Conservation (phyloP, 2,888 invertebrate species). For the Callosobruchus maculatus region DNA sequence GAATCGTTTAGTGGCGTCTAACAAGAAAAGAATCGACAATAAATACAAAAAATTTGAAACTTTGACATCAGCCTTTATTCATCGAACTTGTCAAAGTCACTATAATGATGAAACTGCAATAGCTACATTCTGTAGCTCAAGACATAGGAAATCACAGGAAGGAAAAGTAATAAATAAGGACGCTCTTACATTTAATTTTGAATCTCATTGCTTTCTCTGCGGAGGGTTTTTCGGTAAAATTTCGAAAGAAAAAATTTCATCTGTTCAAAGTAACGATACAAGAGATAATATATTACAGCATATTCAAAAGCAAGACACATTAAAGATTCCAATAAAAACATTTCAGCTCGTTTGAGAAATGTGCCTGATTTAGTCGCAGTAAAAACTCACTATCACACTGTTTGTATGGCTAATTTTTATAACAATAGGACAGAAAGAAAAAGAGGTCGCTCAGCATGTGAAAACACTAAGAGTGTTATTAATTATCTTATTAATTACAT, state of each 20-base stretch:
- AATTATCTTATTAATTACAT: constrained; percentile 24
- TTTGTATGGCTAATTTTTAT: constrained; percentile 29
- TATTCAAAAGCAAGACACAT: constrained; percentile 23
- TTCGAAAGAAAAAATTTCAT: constrained; percentile 16
- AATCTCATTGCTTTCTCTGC: constrained; percentile 23
- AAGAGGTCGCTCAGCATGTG: constrained; percentile 25
- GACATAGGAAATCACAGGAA: constrained; percentile 15
- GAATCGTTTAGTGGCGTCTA: constrained; percentile 11
- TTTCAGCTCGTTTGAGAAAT: constrained; percentile 21
- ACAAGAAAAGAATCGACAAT: constrained; percentile 22
- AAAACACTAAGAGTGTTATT: constrained; percentile 26
- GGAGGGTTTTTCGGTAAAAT: constrained; percentile 21
- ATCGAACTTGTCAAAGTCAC: constrained; percentile 21
- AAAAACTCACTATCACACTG: constrained; percentile 28
- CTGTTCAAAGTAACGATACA: constrained; percentile 26
- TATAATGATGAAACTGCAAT: constrained; percentile 22
- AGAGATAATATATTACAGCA: constrained; percentile 25
- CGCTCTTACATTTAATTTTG: constrained; percentile 24
- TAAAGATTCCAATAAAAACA: constrained; percentile 25
- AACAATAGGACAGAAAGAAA: constrained; percentile 24
- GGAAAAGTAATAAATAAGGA: constrained; percentile 20
- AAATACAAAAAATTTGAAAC: constrained; percentile 23
- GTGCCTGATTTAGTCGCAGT: constrained; percentile 25
- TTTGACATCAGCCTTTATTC: constrained; percentile 22
- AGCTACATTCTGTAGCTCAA: constrained; percentile 17